Conservation (phyloP, 2,888 invertebrate genomes). For the Synergus itoensis region DNA sequence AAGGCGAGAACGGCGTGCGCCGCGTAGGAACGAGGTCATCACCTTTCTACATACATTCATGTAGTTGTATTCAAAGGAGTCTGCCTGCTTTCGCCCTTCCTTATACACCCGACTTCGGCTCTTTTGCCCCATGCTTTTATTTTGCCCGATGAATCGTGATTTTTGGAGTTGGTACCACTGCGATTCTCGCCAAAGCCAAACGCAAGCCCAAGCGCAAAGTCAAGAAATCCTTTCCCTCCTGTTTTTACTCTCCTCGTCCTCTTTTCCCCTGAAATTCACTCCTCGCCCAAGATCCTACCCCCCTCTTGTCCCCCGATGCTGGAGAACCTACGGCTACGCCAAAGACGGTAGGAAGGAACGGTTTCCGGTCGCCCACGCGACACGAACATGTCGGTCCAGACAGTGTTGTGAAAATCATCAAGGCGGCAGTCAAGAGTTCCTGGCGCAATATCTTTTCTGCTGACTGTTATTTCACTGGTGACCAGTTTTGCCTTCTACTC, state of each 20-base stretch:
- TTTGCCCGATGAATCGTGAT: constrained; percentile 9
- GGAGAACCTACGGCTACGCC: constrained; percentile 64
- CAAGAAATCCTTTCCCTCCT: background rate
- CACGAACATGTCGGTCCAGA: constrained; percentile 64
- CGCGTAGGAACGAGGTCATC: constrained; percentile 74
- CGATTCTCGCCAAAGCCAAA: background rate
- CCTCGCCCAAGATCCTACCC: background rate
- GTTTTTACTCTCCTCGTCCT: background rate
- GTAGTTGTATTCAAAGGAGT: constrained; percentile 52
- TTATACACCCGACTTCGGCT: constrained; percentile 34
- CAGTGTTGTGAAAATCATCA: constrained; percentile 71
- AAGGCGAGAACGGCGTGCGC: constrained; percentile 63
- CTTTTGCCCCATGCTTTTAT: background rate
- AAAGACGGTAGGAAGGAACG: constrained; percentile 81
- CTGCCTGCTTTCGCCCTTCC: constrained; percentile 62
- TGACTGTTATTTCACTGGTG: constrained; percentile 29
- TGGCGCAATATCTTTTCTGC: constrained; percentile 43
- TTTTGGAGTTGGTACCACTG: background rate
- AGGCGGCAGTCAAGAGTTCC: constrained; percentile 65
- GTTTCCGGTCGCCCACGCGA: constrained; percentile 77
- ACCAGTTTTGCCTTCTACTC: constrained; percentile 17
- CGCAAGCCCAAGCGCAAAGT: background rate
- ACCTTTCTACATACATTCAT: constrained; percentile 66
- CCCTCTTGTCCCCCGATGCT: constrained; percentile 3
- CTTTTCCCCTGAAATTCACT: background rate